Evolutionary conservation across 2,888 invertebrate species (phyloP), one percentile per base, ranked within the genome.

Genomic region (Aelia acuminata): DNA sequence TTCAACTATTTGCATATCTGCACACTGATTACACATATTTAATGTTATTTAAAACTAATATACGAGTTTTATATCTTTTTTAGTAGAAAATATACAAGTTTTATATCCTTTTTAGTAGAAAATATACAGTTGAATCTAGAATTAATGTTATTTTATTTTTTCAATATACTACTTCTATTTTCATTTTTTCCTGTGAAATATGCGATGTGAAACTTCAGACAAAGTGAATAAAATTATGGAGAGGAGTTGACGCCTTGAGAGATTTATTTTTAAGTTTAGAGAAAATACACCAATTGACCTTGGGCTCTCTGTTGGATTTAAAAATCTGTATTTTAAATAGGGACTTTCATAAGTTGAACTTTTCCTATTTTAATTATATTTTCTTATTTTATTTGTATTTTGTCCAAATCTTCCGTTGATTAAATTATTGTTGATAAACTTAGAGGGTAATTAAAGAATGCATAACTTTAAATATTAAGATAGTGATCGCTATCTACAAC

Each of bases 221-320:
- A 4, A 57, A 57, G 26, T 57, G 10, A 8, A 35, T 8, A 70
- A 35, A 70, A 26, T 26, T 26, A 26, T 53, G 22, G 7, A 53
- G 53, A 31, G 31, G 57, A 70, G 26, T 70, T 35, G 20, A 35
- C 35, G 31, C 63, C 63, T 70, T 70, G 31, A 70, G 18, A 31
- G 63, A 70, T 70, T 70, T 70, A 70, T 70, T 70, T 70, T 18
- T 70, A 70, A 70, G 15, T 35, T 70, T 70, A n/a, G 63, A 35
- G 63, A 70, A 70, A 70, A 70, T 63, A 70, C 20, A 70, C 7
- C 63, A 8, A 31, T 35, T 70, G 63, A 18, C 63, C 63, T 70
- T 70, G 63, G 18, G 35, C 35, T 20, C 31, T 7, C 18, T 8
- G 63, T 70, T 35, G 63, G 63, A 63, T 31, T 70, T 35, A 35